Conservation (phyloP, 2,113 vertebrate genomes). For the Axis porcinus region DNA sequence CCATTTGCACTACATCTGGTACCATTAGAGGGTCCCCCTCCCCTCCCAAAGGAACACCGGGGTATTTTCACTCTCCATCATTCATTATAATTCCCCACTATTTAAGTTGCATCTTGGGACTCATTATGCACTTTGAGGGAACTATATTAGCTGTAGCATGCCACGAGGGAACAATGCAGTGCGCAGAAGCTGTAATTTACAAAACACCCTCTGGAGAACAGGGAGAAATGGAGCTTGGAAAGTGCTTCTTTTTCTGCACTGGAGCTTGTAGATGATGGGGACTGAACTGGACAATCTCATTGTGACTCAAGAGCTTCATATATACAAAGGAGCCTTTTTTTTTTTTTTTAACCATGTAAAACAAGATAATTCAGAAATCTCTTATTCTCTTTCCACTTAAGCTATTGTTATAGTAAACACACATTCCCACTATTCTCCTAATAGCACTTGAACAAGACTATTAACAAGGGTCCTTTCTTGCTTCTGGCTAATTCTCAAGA, state of each 20-base stretch:
- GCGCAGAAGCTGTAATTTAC: conserved; percentile 29
- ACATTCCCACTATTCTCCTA: neutral
- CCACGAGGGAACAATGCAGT: conserved; percentile 18
- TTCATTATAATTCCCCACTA: conserved; percentile 52
- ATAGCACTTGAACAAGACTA: neutral
- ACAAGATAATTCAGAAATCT: neutral
- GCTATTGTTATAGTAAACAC: conserved; percentile 1
- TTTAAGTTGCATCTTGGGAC: conserved; percentile 54
- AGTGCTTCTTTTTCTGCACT: neutral
- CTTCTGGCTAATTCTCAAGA: neutral
- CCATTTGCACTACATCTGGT: neutral
- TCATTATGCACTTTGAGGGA: conserved; percentile 30
- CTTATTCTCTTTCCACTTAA: conserved; percentile 4
- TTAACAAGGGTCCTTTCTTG: neutral
- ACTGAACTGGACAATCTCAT: conserved; percentile 1
- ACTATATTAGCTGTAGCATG: neutral
- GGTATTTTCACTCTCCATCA: conserved; percentile 18
- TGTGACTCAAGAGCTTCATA: neutral
- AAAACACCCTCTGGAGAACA: conserved; percentile 42
- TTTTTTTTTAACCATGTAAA: neutral
- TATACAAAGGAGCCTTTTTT: neutral
- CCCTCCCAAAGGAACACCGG: neutral
- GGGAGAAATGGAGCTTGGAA: neutral
- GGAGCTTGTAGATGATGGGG: neutral
- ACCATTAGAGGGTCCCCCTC: neutral